Conservation (phyloP, 2,888 invertebrate species). For the Bursaphelenchus okinawaensis region DNA sequence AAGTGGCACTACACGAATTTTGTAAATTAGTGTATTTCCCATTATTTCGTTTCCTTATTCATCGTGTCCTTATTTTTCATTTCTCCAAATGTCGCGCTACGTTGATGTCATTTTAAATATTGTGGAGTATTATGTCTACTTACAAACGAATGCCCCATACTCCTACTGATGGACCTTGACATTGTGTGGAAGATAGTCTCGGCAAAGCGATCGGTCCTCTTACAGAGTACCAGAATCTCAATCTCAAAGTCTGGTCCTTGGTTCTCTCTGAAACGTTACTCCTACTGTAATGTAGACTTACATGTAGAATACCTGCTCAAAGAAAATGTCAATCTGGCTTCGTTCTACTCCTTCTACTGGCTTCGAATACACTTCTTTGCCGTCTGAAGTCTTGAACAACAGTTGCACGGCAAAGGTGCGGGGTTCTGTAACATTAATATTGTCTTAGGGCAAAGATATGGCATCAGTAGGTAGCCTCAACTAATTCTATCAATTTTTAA, state of each 20-base stretch:
- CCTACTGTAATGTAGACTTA: conserved; percentile 8
- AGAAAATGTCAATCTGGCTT: conserved; percentile 24
- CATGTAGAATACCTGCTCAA: conserved; percentile 23
- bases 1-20: too few species aligned
- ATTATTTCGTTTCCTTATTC: too few species aligned
- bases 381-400: conserved; percentile 13
- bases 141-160: conserved; percentile 25
- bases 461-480: too few species aligned
- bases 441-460: neutral
- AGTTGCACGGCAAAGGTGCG: conserved; percentile 24
- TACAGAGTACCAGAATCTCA: conserved; percentile 22
- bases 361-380: conserved; percentile 21
- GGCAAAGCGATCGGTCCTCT: conserved; percentile 23
- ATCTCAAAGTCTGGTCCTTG: conserved; percentile 23
- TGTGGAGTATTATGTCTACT: too few species aligned
- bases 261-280: conserved; percentile 18
- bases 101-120: too few species aligned
- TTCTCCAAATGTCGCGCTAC: too few species aligned
- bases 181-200: conserved; percentile 21
- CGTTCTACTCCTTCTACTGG: conserved; percentile 24
- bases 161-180: conserved; percentile 26
- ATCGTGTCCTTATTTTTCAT: too few species aligned
- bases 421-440: conserved; percentile 19
- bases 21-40: too few species aligned
- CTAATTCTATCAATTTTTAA: too few species aligned